These are phyloP conservation scores for Falcaria lacertinaria DNA, from an alignment of 2,888 invertebrate species.

Conservation along the genomic window DNA sequence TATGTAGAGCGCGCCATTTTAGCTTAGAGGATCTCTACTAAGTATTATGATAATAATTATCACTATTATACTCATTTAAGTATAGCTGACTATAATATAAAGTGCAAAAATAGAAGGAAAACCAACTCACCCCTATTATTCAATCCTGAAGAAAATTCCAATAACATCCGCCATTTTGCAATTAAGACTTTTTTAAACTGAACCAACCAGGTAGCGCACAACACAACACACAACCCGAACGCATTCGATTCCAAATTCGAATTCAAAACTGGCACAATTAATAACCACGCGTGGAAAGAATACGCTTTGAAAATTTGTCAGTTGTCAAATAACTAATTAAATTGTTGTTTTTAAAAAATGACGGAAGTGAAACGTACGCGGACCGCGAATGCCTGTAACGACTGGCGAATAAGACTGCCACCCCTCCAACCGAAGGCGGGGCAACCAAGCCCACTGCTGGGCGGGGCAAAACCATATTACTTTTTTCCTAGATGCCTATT, in stretches of 20 bases:
- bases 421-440: constrained; percentile 54
- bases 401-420: constrained; percentile 59
- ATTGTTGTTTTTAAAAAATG: constrained; percentile 14
- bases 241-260: too few species aligned
- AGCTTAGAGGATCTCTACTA: too few species aligned
- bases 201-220: background rate
- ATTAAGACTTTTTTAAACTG: constrained; percentile 20
- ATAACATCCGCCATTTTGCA: constrained; percentile 6
- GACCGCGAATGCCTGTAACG: constrained; percentile 56
- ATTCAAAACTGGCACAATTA: background rate
- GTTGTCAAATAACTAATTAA: constrained; percentile 5
- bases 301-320: constrained; percentile 1
- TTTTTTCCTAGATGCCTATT: constrained; percentile 47
- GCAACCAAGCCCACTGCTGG: constrained; percentile 35
- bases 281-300: constrained; percentile 2
- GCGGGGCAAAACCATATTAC: constrained; percentile 37
- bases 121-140: background rate
- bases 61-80: too few species aligned
- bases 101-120: too few species aligned
- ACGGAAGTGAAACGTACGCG: constrained; percentile 44
- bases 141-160: background rate
- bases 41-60: too few species aligned
- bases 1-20: too few species aligned
- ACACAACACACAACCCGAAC: background rate
- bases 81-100: too few species aligned